These are phyloP conservation scores for Drosophila anomalata DNA, from an alignment of 2,888 invertebrate species.

Conservation along the genomic window DNA sequence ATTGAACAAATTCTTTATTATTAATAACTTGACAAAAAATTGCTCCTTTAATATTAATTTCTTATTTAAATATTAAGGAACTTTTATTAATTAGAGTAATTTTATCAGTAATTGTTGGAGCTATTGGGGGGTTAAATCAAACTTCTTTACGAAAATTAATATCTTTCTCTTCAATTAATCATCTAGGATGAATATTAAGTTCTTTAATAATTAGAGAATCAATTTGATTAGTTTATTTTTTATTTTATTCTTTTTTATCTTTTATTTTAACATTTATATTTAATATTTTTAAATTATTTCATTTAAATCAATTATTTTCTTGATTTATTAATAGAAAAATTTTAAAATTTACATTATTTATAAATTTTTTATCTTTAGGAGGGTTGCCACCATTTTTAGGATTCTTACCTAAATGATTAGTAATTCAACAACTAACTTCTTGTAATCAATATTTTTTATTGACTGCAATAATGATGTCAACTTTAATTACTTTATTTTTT, in stretches of 20 bases:
- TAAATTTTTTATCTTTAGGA: slow-evolving; percentile 86
- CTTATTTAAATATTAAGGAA: slow-evolving; percentile 84
- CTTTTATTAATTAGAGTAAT: slow-evolving; percentile 84
- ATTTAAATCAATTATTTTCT: slow-evolving; percentile 85
- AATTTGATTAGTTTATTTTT: slow-evolving; percentile 84
- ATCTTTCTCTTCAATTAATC: slow-evolving; percentile 87
- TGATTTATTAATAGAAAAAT: slow-evolving; percentile 79
- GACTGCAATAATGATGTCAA: slow-evolving; percentile 84
- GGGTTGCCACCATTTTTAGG: slow-evolving; percentile 87
- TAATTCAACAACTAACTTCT: slow-evolving; percentile 85
- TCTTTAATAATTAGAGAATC: slow-evolving; percentile 84
- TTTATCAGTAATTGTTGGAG: slow-evolving; percentile 84
- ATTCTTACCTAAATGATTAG: slow-evolving; percentile 87
- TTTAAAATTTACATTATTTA: slow-evolving; percentile 85
- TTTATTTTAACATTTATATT: slow-evolving; percentile 84
- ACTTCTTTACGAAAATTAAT: slow-evolving; percentile 86
- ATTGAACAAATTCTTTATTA: slow-evolving; percentile 86
- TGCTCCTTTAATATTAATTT: slow-evolving; percentile 86
- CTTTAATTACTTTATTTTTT: slow-evolving; percentile 85
- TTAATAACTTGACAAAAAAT: slow-evolving; percentile 88
- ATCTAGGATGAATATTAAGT: slow-evolving; percentile 86
- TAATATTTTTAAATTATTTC: slow-evolving; percentile 84
- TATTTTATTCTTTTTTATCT: slow-evolving; percentile 84
- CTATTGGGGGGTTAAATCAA: slow-evolving; percentile 85
- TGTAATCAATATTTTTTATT: slow-evolving; percentile 84